Evolutionary conservation across 1,140 invertebrate species (phyloP).

Genomic region (Pseudobourletiella spinata): DNA sequence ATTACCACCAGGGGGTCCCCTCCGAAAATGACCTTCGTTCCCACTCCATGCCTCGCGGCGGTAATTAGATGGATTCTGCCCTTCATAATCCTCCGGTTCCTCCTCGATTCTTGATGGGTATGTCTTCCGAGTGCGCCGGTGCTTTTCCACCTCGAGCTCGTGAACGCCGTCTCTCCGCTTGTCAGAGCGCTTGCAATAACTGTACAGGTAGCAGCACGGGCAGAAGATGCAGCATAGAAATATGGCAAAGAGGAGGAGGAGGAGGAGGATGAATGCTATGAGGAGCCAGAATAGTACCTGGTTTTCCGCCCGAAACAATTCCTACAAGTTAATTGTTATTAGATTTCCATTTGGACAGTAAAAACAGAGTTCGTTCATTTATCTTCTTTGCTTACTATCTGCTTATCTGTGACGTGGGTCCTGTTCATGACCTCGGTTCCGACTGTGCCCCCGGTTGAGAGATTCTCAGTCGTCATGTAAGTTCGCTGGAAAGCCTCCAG

Average conservation of each 20-base stretch:
- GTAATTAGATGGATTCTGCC: not conserved
- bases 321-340: constrained; percentile 7
- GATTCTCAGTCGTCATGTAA: not conserved
- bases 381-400: constrained; percentile 4
- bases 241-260: constrained; percentile 25
- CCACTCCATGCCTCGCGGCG: constrained; percentile 32
- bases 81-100: constrained; percentile 7
- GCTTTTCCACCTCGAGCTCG: not conserved
- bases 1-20: constrained; percentile 3
- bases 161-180: constrained; percentile 3
- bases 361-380: too few species aligned
- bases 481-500: constrained; percentile 16
- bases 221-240: constrained; percentile 34
- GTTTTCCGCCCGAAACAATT: constrained; percentile 29
- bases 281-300: constrained; percentile 32
- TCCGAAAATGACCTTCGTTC: constrained; percentile 1
- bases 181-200: constrained; percentile 6
- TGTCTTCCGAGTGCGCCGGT: constrained; percentile 10
- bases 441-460: not conserved
- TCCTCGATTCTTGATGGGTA: constrained; percentile 13
- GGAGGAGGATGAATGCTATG: constrained; percentile 26
- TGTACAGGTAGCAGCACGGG: constrained; percentile 29
- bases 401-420: not conserved
- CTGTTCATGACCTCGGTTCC: not conserved
- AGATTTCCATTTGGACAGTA: not conserved